A percentile compares a stretch with the other conserved stretches of the same genome.
Conservation (phyloP, 2,888 invertebrate genomes). For the Trachelus iudaicus region DNA sequence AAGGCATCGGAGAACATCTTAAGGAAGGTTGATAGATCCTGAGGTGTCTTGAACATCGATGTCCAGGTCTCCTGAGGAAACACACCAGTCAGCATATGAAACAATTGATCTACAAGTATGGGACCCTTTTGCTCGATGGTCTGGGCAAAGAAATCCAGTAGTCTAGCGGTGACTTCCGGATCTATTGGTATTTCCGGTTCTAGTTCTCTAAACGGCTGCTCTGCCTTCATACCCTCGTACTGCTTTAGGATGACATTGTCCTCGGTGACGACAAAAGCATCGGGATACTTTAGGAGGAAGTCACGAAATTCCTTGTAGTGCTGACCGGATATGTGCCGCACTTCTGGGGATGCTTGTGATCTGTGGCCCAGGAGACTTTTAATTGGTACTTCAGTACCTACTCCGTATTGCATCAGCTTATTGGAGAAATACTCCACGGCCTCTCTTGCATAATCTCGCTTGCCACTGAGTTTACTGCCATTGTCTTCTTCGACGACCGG, state of each 20-base stretch:
- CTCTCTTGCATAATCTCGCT: conserved; percentile 92
- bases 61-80: conserved; percentile 84
- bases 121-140: conserved; percentile 86
- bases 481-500: conserved; percentile 72
- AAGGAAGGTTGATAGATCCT: conserved; percentile 89
- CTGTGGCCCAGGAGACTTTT: conserved; percentile 96
- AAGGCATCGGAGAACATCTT: conserved; percentile 95
- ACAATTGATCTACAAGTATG: conserved; percentile 87
- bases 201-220: conserved; percentile 72
- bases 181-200: conserved; percentile 78
- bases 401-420: conserved; percentile 95
- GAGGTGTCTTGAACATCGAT: conserved; percentile 90
- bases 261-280: conserved; percentile 83
- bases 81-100: conserved; percentile 81
- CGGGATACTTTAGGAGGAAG: conserved; percentile 85
- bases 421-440: conserved; percentile 97
- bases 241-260: conserved; percentile 85
- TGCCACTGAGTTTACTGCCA: conserved; percentile 69
- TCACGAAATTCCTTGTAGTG: conserved; percentile 95
- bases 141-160: conserved; percentile 85
- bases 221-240: conserved; percentile 75
- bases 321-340: conserved; percentile 94
- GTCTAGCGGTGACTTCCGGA: conserved; percentile 83
- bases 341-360: conserved; percentile 96
- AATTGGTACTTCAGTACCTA: conserved; percentile 96